Percentiles rank a stretch among this genome's conserved stretches.
Evolutionary conservation across 1,140 invertebrate species (phyloP).

Genomic region (Drosophila micromelanica): DNA sequence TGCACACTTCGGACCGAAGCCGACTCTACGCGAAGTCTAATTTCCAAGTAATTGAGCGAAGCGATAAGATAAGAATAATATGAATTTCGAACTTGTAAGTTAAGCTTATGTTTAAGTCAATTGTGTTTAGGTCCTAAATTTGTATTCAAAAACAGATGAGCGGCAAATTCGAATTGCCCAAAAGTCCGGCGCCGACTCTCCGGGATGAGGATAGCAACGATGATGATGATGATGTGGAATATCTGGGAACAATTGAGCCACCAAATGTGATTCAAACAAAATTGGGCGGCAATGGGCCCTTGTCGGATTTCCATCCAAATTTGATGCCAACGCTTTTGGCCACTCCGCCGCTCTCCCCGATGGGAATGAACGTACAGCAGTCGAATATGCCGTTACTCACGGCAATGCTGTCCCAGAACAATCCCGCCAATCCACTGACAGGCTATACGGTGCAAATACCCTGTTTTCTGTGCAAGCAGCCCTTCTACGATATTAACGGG

Average conservation of each 20-base stretch:
- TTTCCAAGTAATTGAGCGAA: neutral
- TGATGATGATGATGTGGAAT: slow-evolving; percentile 10
- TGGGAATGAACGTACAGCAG: neutral
- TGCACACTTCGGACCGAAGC: neutral
- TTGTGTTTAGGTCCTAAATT: neutral
- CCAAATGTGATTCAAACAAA: neutral
- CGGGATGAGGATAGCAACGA: slow-evolving; percentile 6
- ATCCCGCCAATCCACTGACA: neutral
- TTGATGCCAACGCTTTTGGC: slow-evolving; percentile 1
- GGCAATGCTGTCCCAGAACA: slow-evolving; percentile 12
- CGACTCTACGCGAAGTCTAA: too few relatives aligned
- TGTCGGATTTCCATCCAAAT: neutral
- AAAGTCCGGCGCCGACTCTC: slow-evolving; percentile 14
- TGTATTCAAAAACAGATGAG: neutral
- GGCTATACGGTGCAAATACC: slow-evolving; percentile 42
- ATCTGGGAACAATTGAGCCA: neutral
- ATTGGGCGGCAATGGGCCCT: neutral
- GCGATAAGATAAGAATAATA: neutral
- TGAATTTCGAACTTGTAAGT: slow-evolving; percentile 13
- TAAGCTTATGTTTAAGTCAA: neutral
- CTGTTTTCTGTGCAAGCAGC: slow-evolving; percentile 56
- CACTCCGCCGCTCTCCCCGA: slow-evolving; percentile 52
- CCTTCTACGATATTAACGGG: slow-evolving; percentile 33
- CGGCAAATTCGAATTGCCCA: slow-evolving; percentile 3
- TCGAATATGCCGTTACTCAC: slow-evolving; percentile 8